Percentiles rank a stretch among this genome's conserved stretches.
phyloP scores from a whole-genome alignment of 2,113 vertebrate species.

The Indri indri region DNA sequence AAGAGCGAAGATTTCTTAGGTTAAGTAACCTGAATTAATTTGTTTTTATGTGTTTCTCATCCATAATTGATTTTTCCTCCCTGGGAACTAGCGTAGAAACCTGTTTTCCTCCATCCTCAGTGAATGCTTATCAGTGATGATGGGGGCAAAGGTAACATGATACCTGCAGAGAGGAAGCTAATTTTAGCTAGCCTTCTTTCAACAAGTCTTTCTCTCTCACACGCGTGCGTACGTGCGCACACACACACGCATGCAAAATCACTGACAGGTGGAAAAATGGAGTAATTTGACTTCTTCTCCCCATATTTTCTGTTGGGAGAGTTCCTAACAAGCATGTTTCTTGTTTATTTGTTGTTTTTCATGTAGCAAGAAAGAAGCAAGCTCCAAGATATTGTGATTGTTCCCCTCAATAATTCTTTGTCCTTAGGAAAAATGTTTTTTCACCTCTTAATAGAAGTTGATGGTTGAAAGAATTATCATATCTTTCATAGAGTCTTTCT shows the following conservation, averaged over 20 bases:
- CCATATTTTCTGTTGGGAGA: not conserved
- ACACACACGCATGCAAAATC: slow-evolving; percentile 23
- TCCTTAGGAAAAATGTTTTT: not conserved
- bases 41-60: slow-evolving; percentile 35
- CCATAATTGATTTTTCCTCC: slow-evolving; percentile 4
- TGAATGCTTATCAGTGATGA: slow-evolving; percentile 40
- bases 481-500: not conserved
- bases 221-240: too few relatives aligned
- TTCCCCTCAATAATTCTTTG: not conserved
- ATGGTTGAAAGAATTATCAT: not conserved
- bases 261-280: slow-evolving; percentile 21
- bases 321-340: not conserved
- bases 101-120: slow-evolving; percentile 51
- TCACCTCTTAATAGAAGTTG: not conserved
- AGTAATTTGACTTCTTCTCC: not conserved
- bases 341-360: slow-evolving; percentile 21
- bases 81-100: not conserved
- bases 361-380: not conserved
- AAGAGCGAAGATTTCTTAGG: slow-evolving; percentile 12
- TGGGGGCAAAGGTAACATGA: slow-evolving; percentile 54
- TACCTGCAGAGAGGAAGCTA: slow-evolving; percentile 55
- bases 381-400: not conserved
- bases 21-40: slow-evolving; percentile 51
- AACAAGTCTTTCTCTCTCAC: slow-evolving; percentile 20
- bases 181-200: slow-evolving; percentile 70